Percentiles rank a stretch among this genome's conserved stretches.
Conservation (phyloP, 2,888 invertebrate species). For the Drosophila barbarae region DNA sequence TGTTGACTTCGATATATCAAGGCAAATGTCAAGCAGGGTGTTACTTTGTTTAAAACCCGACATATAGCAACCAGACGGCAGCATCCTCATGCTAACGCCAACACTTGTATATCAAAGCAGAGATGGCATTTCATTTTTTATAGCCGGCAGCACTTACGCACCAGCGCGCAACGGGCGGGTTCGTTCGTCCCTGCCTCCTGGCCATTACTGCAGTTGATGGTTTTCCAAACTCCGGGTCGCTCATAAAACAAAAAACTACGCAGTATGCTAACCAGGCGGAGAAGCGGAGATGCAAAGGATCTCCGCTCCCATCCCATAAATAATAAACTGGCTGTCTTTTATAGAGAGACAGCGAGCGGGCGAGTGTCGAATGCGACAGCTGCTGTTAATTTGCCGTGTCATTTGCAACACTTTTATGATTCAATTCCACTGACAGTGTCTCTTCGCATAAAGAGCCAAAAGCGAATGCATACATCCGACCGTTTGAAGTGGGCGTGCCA, state of each 20-base stretch:
- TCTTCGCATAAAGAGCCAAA: constrained; percentile 28
- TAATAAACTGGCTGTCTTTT: constrained; percentile 40
- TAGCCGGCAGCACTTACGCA: constrained; percentile 51
- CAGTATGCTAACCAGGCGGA: constrained; percentile 57
- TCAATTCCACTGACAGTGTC: constrained; percentile 47
- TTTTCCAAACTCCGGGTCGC: constrained; percentile 45
- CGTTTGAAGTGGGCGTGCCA: constrained; percentile 32
- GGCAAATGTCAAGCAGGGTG: constrained; percentile 53
- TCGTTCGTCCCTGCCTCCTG: neutral
- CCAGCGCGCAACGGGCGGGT: constrained; percentile 32
- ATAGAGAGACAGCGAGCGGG: constrained; percentile 6
- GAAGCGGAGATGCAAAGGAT: constrained; percentile 4
- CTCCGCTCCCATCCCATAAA: constrained; percentile 33
- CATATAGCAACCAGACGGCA: constrained; percentile 17
- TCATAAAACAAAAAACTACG: constrained; percentile 50
- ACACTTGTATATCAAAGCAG: constrained; percentile 32
- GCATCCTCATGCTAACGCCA: constrained; percentile 23
- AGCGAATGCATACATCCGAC: constrained; percentile 30
- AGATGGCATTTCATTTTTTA: constrained; percentile 61
- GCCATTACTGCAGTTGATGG: constrained; percentile 65
- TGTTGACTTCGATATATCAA: constrained; percentile 62
- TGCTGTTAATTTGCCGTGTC: constrained; percentile 53
- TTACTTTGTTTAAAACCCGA: constrained; percentile 51
- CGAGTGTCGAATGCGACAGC: constrained; percentile 11
- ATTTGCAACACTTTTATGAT: constrained; percentile 70